These are phyloP conservation scores for Octodon degus DNA, from an alignment of 2,113 vertebrate genomes.

Conservation along the genomic window DNA sequence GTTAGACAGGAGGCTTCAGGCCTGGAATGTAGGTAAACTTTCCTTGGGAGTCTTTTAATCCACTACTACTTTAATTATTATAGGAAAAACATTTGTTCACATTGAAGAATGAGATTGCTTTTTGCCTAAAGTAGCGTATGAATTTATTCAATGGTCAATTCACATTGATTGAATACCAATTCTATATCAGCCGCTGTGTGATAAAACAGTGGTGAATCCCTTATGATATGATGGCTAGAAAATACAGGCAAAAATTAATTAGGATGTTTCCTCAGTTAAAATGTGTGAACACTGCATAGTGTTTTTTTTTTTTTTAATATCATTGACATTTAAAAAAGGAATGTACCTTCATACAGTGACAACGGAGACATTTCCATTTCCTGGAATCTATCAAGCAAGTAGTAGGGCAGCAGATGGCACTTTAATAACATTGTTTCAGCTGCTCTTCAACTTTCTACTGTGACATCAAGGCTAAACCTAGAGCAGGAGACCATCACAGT, in stretches of 20 bases:
- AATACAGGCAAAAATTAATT: constrained; percentile 41
- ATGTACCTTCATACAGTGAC: background rate
- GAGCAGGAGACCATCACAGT: background rate
- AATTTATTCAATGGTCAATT: background rate
- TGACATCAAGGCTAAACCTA: constrained; percentile 29
- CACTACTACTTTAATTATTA: background rate
- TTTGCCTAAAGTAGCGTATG: background rate
- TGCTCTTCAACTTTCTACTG: background rate
- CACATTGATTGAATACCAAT: background rate
- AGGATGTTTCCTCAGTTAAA: constrained; percentile 17
- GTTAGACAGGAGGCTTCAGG: background rate
- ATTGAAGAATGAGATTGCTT: constrained; percentile 10
- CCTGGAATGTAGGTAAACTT: background rate
- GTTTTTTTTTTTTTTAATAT: background rate
- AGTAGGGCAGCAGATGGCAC: background rate
- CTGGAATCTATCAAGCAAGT: background rate
- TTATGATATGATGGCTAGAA: background rate
- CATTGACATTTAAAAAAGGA: background rate
- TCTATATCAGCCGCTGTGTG: background rate
- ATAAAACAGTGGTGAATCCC: background rate
- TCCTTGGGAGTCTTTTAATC: background rate
- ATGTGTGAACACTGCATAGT: background rate
- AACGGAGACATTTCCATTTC: background rate
- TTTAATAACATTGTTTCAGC: background rate
- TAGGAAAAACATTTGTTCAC: constrained; percentile 12